These are phyloP conservation scores for Isichthys henryi DNA, from an alignment of 2,113 vertebrate genomes.

Conservation along the genomic window DNA sequence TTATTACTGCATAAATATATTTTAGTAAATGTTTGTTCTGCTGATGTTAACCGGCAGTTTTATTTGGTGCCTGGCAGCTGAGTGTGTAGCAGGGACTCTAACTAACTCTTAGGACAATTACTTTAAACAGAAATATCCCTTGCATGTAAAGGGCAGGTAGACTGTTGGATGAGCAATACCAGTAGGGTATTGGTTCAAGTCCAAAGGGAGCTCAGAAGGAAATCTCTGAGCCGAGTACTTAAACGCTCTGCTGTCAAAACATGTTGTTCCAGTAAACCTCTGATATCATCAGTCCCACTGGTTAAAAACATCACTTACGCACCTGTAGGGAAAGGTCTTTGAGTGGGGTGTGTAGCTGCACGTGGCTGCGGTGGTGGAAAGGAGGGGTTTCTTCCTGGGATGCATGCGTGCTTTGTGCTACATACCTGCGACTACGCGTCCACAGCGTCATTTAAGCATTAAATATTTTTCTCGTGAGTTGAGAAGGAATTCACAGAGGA, in stretches of 20 bases:
- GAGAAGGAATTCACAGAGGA: not conserved
- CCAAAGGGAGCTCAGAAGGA: not conserved
- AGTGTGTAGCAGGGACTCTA: not conserved
- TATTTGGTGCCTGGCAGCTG: not conserved
- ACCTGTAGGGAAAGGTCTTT: not conserved
- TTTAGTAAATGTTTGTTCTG: not conserved
- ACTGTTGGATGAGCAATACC: not conserved
- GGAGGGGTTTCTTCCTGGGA: not conserved
- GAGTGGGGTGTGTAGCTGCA: not conserved
- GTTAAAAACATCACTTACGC: not conserved
- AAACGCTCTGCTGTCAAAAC: not conserved
- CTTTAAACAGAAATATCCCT: not conserved
- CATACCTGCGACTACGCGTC: not conserved
- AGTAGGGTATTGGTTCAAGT: not conserved
- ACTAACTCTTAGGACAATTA: not conserved
- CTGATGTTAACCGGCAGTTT: not conserved
- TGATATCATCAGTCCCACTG: not conserved
- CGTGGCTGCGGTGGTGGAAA: not conserved
- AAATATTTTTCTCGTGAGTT: not conserved
- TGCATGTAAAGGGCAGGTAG: not conserved
- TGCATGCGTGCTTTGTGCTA: not conserved
- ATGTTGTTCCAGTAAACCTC: not conserved
- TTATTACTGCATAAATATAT: not conserved
- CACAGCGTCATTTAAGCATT: not conserved
- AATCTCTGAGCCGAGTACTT: not conserved